Evolutionary conservation across 2,113 vertebrate species (phyloP), one percentile per base, ranked within the genome.

Genomic region (Percina caprodes): DNA sequence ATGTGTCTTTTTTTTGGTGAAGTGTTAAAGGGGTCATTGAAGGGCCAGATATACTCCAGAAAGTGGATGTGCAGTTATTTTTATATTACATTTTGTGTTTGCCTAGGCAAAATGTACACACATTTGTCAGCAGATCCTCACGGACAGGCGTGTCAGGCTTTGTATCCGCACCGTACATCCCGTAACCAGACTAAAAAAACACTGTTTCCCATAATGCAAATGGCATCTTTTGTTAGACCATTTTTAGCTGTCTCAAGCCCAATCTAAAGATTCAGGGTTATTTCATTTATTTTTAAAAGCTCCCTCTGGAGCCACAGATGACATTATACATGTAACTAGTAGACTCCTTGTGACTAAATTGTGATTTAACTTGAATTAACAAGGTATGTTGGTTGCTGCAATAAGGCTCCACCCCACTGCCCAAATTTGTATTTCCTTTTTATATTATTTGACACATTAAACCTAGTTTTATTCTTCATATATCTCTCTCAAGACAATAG

Each of bases 381-480:
- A 48, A 4, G 10, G 6, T 11, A 14, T 45, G n/a, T 45, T 66
- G 23, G 52, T 67, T 60, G 62, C 55, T 70, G 58, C 23, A 58
- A 49, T 48, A 46, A 55, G 26, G 39, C 26, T 66, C 39, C 48
- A 55, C 23, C 9, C 5, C 54, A 10, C 13, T 8, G 39, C 16
- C 35, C 7, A n/a, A n/a, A 69, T 30, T 26, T 24, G 2, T 6
- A 52, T 39, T 54, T 46, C 10, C 19, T 14, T 18, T 70, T 61
- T 19, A 42, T 33, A 83, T 9, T 24, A 24, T 18, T 65, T 58
- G 46, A 81, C 70, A 49, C n/a, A 18, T 42, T 18, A 24, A 65
- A 42, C 10, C 5, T 19, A 45, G 35, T 21, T 23, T 42, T 7
- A 24, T 21, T 33, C 35, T 74, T 79, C 19, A 70, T 48, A 35